Evolutionary conservation across 2,888 invertebrate genomes (phyloP).

Genomic region (Leptura quadrifasciata): DNA sequence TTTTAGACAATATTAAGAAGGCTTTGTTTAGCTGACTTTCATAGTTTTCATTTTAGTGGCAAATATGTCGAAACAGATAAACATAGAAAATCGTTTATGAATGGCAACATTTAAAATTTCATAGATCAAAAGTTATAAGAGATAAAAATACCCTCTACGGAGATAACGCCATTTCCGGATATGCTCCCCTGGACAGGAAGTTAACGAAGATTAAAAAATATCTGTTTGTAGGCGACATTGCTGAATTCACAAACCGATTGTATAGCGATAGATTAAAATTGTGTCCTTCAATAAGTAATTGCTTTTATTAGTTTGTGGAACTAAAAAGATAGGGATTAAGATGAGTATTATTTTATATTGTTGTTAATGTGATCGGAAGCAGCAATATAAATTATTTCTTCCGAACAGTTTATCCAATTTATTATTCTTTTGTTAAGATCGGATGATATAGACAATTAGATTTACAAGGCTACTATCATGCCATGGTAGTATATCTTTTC

Average conservation of each 20-base stretch:
- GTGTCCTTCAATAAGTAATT: not conserved
- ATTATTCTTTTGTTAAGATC: slow-evolving; percentile 38
- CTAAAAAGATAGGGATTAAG: not conserved
- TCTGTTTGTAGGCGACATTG: not conserved
- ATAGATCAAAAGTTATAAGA: not conserved
- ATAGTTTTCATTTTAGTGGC: too few species aligned
- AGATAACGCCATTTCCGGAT: not conserved
- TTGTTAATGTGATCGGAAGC: slow-evolving; percentile 10
- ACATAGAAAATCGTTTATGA: too few species aligned
- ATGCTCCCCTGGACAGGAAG: slow-evolving; percentile 3
- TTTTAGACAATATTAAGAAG: too few species aligned
- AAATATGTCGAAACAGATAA: too few species aligned
- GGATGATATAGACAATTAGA: slow-evolving; percentile 32
- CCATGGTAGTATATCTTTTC: slow-evolving; percentile 20
- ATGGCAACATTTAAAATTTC: too few species aligned
- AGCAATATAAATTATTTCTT: slow-evolving; percentile 29
- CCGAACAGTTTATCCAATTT: slow-evolving; percentile 41
- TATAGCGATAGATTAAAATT: not conserved
- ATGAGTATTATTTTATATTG: not conserved
- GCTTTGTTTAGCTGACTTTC: too few species aligned
- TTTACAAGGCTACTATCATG: slow-evolving; percentile 40
- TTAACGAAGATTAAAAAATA: not conserved
- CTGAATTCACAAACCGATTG: not conserved
- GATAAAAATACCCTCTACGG: not conserved
- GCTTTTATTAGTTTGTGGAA: not conserved